Conservation (phyloP, 2,113 vertebrate species). For the Hydrolagus affinis region DNA sequence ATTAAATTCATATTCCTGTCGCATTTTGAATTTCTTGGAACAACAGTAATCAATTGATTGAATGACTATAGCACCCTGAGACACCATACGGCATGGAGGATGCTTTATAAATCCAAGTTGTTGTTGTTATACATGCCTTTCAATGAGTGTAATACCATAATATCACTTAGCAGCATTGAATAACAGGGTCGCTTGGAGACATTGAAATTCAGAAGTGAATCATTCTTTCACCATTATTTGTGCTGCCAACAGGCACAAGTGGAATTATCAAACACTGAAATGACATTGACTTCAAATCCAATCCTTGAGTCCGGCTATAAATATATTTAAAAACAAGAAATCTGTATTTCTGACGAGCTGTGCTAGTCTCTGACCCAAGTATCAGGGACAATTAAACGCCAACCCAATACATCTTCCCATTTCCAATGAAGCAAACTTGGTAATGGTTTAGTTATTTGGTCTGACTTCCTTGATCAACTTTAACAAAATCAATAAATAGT, state of each 20-base stretch:
- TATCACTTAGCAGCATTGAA: too few species aligned
- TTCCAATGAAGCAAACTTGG: background rate
- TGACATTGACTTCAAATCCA: background rate
- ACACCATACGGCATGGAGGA: too few species aligned
- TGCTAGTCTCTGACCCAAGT: background rate
- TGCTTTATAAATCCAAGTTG: too few species aligned
- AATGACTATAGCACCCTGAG: too few species aligned
- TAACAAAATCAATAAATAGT: too few species aligned
- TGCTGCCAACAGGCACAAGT: background rate
- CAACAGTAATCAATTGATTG: too few species aligned
- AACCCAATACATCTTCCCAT: background rate
- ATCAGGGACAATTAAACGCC: background rate
- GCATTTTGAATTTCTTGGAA: too few species aligned
- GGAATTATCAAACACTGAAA: background rate
- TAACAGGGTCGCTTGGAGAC: too few species aligned
- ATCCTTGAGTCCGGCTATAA: background rate
- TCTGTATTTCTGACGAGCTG: background rate
- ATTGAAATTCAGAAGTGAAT: too few species aligned
- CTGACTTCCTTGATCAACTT: background rate
- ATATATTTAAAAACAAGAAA: background rate
- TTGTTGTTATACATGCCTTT: too few species aligned
- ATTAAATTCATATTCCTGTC: too few species aligned
- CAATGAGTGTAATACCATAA: too few species aligned
- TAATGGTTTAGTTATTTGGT: background rate
- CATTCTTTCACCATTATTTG: background rate